Conservation (phyloP, 2,113 vertebrate species). For the Eulemur macaco region DNA sequence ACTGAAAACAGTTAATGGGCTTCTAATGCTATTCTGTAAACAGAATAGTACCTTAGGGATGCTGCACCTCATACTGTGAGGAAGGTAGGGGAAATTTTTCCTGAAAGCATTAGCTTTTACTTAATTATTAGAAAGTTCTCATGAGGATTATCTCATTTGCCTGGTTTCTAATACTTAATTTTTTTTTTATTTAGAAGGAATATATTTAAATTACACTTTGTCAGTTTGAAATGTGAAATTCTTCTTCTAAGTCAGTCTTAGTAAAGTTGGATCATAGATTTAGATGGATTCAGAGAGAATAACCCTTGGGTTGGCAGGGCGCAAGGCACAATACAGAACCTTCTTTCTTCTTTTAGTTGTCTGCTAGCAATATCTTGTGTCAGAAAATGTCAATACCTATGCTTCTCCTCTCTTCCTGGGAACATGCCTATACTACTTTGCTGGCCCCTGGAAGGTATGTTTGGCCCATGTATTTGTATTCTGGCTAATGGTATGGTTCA, state of each 20-base stretch:
- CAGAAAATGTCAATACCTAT: neutral
- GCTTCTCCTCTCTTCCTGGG: neutral
- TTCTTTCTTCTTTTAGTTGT: neutral
- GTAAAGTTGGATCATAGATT: neutral
- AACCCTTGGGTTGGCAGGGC: neutral
- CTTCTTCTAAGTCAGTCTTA: constrained; percentile 29
- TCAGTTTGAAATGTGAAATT: constrained; percentile 42
- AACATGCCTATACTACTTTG: neutral
- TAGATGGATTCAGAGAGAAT: neutral
- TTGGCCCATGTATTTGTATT: neutral
- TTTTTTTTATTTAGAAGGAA: constrained; percentile 43
- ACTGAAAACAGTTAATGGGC: constrained; percentile 53
- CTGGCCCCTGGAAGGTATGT: too few species aligned
- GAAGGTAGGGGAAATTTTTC: constrained; percentile 31
- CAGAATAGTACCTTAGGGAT: constrained; percentile 24
- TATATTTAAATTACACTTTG: constrained; percentile 33
- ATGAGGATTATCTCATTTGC: constrained; percentile 60
- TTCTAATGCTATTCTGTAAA: constrained; percentile 37
- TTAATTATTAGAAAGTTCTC: constrained; percentile 70
- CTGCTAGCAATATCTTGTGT: neutral
- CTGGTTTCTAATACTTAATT: constrained; percentile 38
- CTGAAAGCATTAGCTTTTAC: constrained; percentile 50
- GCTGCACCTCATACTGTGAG: constrained; percentile 44
- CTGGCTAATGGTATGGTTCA: neutral
- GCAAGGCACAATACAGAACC: neutral